Conservation (phyloP, 1,140 invertebrate genomes). For the Dryas iulia region DNA sequence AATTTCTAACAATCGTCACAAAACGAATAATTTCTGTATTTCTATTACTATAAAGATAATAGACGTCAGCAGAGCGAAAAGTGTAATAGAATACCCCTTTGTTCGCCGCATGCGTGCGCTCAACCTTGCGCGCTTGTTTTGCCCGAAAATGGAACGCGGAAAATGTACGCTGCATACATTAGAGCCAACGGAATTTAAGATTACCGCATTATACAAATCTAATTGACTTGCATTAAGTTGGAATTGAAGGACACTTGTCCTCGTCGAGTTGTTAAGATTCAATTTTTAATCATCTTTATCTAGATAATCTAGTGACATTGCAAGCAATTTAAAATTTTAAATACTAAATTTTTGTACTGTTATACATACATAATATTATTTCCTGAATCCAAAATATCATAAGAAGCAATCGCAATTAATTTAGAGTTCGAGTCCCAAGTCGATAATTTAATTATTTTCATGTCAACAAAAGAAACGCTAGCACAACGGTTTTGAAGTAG, state of each 20-base stretch:
- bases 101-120: slow-evolving; percentile 26
- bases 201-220: slow-evolving; percentile 34
- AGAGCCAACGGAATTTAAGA: slow-evolving; percentile 30
- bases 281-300: neutral
- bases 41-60: neutral
- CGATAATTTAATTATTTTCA: no score
- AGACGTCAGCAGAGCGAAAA: neutral
- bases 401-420: no score
- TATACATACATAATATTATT: no score
- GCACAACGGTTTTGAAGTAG: slow-evolving; percentile 14
- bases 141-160: slow-evolving; percentile 68
- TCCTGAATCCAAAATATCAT: no score
- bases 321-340: no score
- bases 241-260: neutral
- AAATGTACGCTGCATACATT: slow-evolving; percentile 29
- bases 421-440: no score
- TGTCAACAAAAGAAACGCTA: slow-evolving; percentile 19
- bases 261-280: no score
- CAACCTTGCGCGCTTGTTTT: slow-evolving; percentile 53
- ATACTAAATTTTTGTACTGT: no score
- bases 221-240: slow-evolving; percentile 1
- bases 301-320: neutral
- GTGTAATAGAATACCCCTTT: slow-evolving; percentile 25
- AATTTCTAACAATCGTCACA: neutral
- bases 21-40: neutral